These are phyloP conservation scores for Enhydra lutris DNA, from an alignment of 2,113 vertebrate genomes.

Conservation along the genomic window DNA sequence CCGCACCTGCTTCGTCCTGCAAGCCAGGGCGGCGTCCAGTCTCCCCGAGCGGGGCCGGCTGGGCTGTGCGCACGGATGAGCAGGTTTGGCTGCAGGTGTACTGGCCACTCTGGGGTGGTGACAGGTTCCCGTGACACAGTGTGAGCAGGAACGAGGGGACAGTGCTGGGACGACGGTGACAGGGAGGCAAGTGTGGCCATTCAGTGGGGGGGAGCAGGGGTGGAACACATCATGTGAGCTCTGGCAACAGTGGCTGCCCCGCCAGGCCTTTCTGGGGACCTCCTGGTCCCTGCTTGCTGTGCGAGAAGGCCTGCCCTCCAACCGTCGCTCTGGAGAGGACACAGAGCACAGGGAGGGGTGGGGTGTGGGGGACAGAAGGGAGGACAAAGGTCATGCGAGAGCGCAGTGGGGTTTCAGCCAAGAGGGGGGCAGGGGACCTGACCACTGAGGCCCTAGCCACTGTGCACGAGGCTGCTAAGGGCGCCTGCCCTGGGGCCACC, in stretches of 20 bases:
- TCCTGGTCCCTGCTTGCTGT: too few species aligned
- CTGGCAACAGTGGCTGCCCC: background rate
- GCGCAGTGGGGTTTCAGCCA: background rate
- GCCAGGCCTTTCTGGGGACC: background rate
- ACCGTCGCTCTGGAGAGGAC: background rate
- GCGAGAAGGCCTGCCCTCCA: background rate
- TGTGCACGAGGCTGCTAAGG: background rate
- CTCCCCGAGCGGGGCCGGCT: background rate
- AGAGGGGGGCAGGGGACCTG: background rate
- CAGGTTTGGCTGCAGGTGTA: background rate
- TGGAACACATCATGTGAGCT: too few species aligned
- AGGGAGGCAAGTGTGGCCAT: background rate
- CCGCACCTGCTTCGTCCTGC: too few species aligned
- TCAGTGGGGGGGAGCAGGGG: accelerated
- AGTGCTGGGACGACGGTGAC: background rate
- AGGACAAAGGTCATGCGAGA: background rate
- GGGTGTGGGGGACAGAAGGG: background rate
- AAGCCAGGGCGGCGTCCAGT: too few species aligned
- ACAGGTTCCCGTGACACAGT: background rate
- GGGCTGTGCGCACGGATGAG: too few species aligned
- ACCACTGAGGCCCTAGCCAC: background rate
- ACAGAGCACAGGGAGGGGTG: background rate
- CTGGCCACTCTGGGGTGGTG: too few species aligned
- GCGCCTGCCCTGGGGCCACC: background rate
- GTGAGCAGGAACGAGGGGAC: too few species aligned